Percentiles rank a stretch among this genome's conserved stretches.
Evolutionary conservation across 30 jellyfish, hydroid and myxozoan genomes (phyloP).

Genomic region (Aurelia coerulea): DNA sequence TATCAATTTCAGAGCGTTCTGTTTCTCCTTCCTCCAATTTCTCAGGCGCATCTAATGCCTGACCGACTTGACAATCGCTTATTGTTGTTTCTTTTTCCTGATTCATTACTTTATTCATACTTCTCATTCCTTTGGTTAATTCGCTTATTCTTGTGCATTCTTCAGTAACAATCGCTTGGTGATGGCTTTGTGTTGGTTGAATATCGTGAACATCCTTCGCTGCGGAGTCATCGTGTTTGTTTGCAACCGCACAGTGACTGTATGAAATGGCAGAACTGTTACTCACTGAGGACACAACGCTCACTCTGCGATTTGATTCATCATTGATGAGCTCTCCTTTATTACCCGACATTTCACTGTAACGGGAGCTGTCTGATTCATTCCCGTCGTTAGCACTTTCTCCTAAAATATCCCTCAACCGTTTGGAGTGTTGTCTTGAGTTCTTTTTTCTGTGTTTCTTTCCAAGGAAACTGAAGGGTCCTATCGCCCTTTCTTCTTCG

Average conservation of each 20-base stretch:
- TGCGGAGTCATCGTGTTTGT: constrained; percentile 34
- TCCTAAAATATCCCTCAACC: constrained; percentile 52
- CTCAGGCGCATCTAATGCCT: constrained; percentile 52
- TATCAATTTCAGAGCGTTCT: background rate
- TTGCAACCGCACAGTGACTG: background rate
- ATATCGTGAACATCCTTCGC: constrained; percentile 12
- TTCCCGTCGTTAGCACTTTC: constrained; percentile 34
- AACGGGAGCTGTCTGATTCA: constrained; percentile 43
- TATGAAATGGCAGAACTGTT: background rate
- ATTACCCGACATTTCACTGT: constrained; percentile 29
- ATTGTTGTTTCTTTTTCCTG: constrained; percentile 11
- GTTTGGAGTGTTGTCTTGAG: constrained; percentile 20
- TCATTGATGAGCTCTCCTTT: background rate
- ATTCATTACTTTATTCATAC: constrained; percentile 36
- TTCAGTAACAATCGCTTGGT: constrained; percentile 33
- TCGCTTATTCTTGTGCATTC: constrained; percentile 58
- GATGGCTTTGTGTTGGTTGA: constrained; percentile 15
- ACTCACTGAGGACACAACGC: constrained; percentile 14
- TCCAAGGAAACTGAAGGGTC: constrained; percentile 53
- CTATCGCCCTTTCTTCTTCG: constrained; percentile 8
- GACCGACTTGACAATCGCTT: constrained; percentile 1
- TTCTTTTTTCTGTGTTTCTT: constrained; percentile 27
- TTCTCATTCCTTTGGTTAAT: constrained; percentile 64
- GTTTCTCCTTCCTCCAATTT: constrained; percentile 9
- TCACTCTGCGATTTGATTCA: background rate